Evolutionary conservation across 2,797 vertebrate species (phyloP), one percentile per base, ranked within the genome.

Genomic region (Esox lucius): DNA sequence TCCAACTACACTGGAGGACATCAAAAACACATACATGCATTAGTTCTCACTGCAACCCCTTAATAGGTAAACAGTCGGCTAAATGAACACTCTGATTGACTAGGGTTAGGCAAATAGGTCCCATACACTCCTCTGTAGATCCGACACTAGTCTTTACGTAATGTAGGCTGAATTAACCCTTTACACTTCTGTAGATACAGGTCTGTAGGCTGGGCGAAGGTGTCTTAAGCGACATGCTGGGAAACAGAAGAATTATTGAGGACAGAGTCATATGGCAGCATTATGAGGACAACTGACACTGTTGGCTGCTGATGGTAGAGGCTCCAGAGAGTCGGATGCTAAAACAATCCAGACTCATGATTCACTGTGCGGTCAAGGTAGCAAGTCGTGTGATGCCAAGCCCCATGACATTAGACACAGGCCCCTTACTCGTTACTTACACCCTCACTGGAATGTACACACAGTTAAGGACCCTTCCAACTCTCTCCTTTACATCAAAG

Each of bases 301-400:
- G 35, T 39, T 39, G 35, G 35, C 4, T 39, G 35, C 35, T 39
- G 35, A 31, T 31, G 28, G 28, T 31, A 31, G 28, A 39, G 35
- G 35, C 35, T 19, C n/a, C 6, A 53, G 19, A 53, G 16, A 49
- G n/a, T 16, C 17, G 7, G 53, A 56, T 56, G 19, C 19, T n/a
- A 31, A 13, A 33, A 28, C 59, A 42, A 61, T 24, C 70, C 73
- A 59, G 61, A 33, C 49, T 69, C 4, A 71, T 42, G 42, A 67
- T 65, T 79, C 71, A 75, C 68, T 74, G 16, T 11, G 7, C 39
- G 19, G 8, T 7, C 0, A n/a, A 56, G 7, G 53, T 56, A 56
- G n/a, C 56, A 73, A 66, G 19, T 64, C 1, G 19, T 22, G n/a
- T 62, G 59, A 62, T 62, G 59, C 59, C 59, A 62, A 62, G n/a